Base-by-base conservation (phyloP, 2,113 vertebrate species). In the Phalacrocorax aristotelis region DNA sequence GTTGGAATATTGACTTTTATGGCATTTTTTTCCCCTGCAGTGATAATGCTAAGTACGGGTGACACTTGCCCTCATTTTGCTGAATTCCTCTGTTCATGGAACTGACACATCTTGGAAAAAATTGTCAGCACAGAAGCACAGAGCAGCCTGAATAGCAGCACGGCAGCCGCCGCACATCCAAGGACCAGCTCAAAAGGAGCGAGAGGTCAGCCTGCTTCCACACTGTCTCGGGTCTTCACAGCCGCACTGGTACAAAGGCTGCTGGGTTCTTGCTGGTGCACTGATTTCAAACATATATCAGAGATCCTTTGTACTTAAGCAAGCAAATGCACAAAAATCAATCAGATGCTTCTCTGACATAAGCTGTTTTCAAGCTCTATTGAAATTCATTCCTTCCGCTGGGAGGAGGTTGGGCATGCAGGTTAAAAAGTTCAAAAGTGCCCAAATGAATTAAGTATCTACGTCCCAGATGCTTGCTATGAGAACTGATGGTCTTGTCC, bases 11-110 rank as follows among this genome's bases (percentile, higher is more conserved):
- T 52, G 77, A 93, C 60, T 94, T 94, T 62, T 62, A 48, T n/a
- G 3, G 12, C n/a, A 48, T 10, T 20, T 83, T 83, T 79, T 36
- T 3, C n/a, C n/a, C 21, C 54, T 30, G 29, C 27, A 44, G n/a
- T 91, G 49, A 61, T 74, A 94, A 89, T 69, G 22, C 6, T 82
- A 80, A 92, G 29, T 82, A 54, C 0, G 0, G 11, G 27, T 87
- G 80, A 93, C 58, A 66, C 13, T 90, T 95, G 87, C 49, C 78
- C 84, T 95, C 54, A 60, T 92, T 97, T 92, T 92, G 38, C 66
- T 87, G 95, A 83, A 79, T 90, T 95, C 91, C 58, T 95, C 66
- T 91, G 26, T 89, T 87, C 68, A 44, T 42, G 26, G 70, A 95
- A 69, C 61, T 58, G 91, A 89, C 57, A 90, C 46, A 74, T 72